Conservation (phyloP, 53 echinoderm and acorn worm genomes). For the Luidia sarsii region DNA sequence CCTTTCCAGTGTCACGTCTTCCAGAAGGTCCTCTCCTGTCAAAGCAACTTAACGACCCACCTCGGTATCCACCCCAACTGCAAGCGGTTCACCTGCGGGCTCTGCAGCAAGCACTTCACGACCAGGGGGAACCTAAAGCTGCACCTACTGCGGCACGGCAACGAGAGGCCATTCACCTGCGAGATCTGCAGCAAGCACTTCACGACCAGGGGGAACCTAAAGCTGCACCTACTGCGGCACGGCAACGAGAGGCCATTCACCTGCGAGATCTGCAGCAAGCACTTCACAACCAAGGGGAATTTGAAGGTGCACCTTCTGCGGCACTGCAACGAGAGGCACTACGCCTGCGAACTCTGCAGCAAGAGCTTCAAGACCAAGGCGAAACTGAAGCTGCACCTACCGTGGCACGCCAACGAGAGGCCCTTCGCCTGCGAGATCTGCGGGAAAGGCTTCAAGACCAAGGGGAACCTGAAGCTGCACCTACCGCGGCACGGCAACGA, state of each 20-base stretch:
- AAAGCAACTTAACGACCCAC: background rate
- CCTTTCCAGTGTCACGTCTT: background rate
- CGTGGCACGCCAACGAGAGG: background rate
- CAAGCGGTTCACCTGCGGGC: background rate
- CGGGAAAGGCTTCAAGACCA: background rate
- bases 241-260: background rate
- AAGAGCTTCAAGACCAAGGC: background rate
- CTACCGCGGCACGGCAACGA: conserved; percentile 4
- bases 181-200: background rate
- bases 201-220: background rate
- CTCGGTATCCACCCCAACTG: background rate
- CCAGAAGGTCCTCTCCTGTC: background rate
- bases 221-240: background rate
- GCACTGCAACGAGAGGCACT: background rate
- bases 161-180: background rate
- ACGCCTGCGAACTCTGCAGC: background rate
- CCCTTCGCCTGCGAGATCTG: background rate
- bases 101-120: background rate
- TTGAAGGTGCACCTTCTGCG: background rate
- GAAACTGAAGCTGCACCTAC: background rate
- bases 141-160: background rate
- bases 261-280: background rate
- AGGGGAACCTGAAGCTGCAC: background rate
- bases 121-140: background rate
- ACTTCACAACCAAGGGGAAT: background rate